Conservation (phyloP, 2,888 invertebrate genomes). For the Hermodice carunculata region DNA sequence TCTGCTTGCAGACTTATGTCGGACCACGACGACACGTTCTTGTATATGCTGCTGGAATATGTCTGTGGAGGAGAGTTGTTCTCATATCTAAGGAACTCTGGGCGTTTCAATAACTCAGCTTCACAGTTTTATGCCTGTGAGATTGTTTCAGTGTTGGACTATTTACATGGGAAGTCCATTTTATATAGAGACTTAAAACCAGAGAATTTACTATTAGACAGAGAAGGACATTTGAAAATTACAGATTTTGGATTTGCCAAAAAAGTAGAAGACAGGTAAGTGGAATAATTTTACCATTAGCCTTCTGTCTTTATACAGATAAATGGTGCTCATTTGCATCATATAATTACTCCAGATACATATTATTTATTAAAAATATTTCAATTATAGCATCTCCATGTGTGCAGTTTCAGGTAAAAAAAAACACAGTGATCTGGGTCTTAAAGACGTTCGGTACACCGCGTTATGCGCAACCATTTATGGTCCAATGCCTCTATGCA, state of each 20-base stretch:
- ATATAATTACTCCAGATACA: too few relatives aligned
- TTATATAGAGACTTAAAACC: constrained; percentile 70
- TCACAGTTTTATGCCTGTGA: constrained; percentile 95
- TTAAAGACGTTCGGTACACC: too few relatives aligned
- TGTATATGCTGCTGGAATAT: constrained; percentile 98
- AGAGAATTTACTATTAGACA: constrained; percentile 92
- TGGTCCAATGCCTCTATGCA: too few relatives aligned
- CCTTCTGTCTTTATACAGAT: too few relatives aligned
- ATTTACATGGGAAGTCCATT: constrained; percentile 83
- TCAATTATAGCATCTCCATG: too few relatives aligned
- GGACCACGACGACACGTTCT: constrained; percentile 88
- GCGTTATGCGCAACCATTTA: too few relatives aligned
- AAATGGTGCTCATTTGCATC: too few relatives aligned
- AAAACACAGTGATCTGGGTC: too few relatives aligned
- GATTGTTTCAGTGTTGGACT: constrained; percentile 93
- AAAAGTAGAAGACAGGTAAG: constrained; percentile 85
- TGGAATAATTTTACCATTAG: not conserved
- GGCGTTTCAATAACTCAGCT: constrained; percentile 83
- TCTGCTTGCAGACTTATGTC: constrained; percentile 83
- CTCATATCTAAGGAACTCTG: constrained; percentile 92
- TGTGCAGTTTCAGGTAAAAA: too few relatives aligned
- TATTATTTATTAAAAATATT: too few relatives aligned
- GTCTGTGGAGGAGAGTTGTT: constrained; percentile 96
- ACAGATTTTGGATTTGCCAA: constrained; percentile 99
- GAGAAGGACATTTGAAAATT: constrained; percentile 95